Percentiles rank a stretch among this genome's conserved stretches.
phyloP scores from a whole-genome alignment of 92 coral and sea anemone species.

The Umimayanthus kanabou region DNA sequence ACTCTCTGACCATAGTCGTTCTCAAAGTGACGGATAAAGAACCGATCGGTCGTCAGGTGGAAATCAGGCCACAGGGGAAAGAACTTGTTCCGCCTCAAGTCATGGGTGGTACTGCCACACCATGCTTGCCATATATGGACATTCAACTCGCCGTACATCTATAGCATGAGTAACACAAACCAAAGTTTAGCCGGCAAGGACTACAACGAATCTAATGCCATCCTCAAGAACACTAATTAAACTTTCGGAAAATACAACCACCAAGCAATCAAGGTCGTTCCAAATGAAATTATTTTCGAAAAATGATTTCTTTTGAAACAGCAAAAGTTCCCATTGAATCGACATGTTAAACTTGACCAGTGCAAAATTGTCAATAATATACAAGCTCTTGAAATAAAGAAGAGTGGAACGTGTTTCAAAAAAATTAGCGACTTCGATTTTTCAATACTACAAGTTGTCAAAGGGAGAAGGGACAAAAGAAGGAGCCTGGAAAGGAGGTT shows the following conservation, averaged over 20 bases:
- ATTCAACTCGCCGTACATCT: conserved; percentile 92
- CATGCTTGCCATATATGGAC: conserved; percentile 98
- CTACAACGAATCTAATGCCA: background rate
- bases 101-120: conserved; percentile 96
- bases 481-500: background rate
- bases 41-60: conserved; percentile 67
- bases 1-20: conserved; percentile 91
- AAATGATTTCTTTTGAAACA: no score
- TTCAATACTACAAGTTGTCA: no score
- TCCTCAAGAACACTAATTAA: no score
- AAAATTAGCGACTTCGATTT: no score
- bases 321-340: no score
- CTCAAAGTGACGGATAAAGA: conserved; percentile 74
- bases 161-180: background rate
- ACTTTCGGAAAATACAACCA: background rate
- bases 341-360: no score
- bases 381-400: no score
- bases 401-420: no score
- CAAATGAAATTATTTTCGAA: no score
- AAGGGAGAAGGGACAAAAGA: no score
- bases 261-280: no score
- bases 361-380: no score
- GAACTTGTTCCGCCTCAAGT: conserved; percentile 85
- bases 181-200: background rate
- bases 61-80: conserved; percentile 94